Conservation (phyloP, 2,888 invertebrate genomes). For the Patella caerulea region DNA sequence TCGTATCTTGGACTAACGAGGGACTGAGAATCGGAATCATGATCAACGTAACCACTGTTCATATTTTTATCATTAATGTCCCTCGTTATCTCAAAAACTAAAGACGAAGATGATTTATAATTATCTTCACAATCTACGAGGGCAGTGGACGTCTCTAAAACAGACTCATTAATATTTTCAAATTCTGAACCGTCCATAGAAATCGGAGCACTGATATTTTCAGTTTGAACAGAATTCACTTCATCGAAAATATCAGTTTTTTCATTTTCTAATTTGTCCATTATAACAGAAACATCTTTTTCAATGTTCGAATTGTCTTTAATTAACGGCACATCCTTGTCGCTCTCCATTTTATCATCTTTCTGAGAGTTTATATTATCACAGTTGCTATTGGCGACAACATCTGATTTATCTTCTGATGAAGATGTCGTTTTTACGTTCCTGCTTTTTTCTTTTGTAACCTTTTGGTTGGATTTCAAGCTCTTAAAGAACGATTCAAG, state of each 20-base stretch:
- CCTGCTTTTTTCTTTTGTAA: not conserved
- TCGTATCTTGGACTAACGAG: not conserved
- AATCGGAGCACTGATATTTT: not conserved
- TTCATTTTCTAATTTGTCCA: not conserved
- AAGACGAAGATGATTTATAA: not conserved
- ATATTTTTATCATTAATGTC: not conserved
- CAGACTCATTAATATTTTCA: too few relatives aligned
- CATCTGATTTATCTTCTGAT: not conserved
- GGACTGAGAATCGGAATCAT: not conserved
- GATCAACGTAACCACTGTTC: too few relatives aligned
- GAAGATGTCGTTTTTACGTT: not conserved
- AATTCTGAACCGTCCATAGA: too few relatives aligned
- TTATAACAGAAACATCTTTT: not conserved
- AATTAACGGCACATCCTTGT: too few relatives aligned
- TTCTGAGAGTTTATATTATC: not conserved
- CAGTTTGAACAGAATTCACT: not conserved
- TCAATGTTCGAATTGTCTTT: not conserved
- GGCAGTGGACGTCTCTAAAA: too few relatives aligned
- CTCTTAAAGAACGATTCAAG: not conserved
- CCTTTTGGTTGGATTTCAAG: not conserved
- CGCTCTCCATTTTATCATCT: too few relatives aligned
- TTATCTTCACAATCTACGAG: not conserved
- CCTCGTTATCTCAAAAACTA: not conserved
- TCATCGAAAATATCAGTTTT: not conserved
- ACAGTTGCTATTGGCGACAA: not conserved